These are phyloP conservation scores for Papilio elwesi DNA, from an alignment of 2,888 invertebrate genomes.

Conservation along the genomic window DNA sequence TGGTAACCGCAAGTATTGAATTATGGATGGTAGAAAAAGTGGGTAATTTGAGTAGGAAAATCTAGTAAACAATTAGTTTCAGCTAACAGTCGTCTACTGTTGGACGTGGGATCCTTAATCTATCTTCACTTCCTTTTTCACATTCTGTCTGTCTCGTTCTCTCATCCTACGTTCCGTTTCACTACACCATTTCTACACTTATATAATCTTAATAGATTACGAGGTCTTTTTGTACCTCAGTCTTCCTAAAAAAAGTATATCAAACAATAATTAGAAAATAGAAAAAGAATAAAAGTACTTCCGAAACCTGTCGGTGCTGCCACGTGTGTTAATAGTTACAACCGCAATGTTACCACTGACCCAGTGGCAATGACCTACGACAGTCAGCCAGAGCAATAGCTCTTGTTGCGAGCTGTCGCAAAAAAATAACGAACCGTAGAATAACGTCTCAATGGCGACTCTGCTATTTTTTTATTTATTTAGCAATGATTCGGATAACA, in stretches of 20 bases:
- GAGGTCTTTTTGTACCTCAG: too few relatives aligned
- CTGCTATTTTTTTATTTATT: background rate
- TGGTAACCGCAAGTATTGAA: too few relatives aligned
- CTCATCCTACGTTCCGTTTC: too few relatives aligned
- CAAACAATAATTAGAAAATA: background rate
- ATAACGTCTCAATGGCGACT: background rate
- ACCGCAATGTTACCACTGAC: background rate
- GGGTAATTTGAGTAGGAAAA: too few relatives aligned
- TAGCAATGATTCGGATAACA: background rate
- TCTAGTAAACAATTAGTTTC: too few relatives aligned
- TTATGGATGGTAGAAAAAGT: too few relatives aligned
- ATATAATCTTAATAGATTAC: too few relatives aligned
- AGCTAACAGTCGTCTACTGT: too few relatives aligned
- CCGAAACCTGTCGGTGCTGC: background rate
- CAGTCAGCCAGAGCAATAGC: constrained; percentile 3
- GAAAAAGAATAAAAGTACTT: background rate
- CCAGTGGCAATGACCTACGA: constrained; percentile 25
- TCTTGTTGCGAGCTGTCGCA: background rate
- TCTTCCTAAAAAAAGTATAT: background rate
- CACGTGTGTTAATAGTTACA: background rate
- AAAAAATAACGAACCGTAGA: background rate
- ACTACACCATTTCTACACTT: too few relatives aligned
- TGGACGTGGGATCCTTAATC: too few relatives aligned
- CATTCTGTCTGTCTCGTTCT: too few relatives aligned
- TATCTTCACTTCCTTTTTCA: too few relatives aligned